phyloP scores from a whole-genome alignment of 2,888 invertebrate species.

The Sphaerophoria taeniata region DNA sequence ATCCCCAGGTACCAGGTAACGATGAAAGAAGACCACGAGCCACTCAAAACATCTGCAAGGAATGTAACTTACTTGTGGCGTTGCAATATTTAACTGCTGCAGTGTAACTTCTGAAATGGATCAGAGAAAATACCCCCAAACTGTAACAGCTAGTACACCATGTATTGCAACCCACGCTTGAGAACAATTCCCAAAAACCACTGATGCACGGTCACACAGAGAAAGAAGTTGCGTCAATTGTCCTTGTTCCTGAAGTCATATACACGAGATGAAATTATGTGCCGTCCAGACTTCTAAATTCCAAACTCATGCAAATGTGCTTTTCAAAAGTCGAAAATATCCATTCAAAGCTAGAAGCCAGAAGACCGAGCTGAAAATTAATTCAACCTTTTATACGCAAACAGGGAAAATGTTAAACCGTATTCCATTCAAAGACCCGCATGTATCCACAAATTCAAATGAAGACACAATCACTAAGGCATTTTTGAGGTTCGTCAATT shows the following conservation, averaged over 20 bases:
- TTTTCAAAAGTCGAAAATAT: slow-evolving; percentile 42
- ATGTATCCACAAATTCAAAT: too few species aligned
- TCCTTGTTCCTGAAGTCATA: slow-evolving; percentile 2
- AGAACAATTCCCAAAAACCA: slow-evolving; percentile 31
- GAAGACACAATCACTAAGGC: slow-evolving; percentile 19
- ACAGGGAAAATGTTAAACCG: slow-evolving; percentile 14
- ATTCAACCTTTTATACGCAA: slow-evolving; percentile 40
- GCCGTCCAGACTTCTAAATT: slow-evolving; percentile 41
- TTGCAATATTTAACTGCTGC: slow-evolving; percentile 49
- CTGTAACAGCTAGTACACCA: neutral
- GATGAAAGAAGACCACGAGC: slow-evolving; percentile 13
- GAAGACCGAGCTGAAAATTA: slow-evolving; percentile 3
- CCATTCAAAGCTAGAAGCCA: slow-evolving; percentile 41
- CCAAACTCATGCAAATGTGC: slow-evolving; percentile 49
- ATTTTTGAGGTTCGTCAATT: slow-evolving; percentile 53
- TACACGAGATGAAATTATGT: slow-evolving; percentile 33
- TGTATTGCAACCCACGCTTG: neutral
- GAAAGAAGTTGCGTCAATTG: slow-evolving; percentile 46
- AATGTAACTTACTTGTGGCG: slow-evolving; percentile 17
- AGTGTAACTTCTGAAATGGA: neutral
- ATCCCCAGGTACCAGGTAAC: neutral
- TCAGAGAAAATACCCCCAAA: slow-evolving; percentile 8
- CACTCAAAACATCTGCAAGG: slow-evolving; percentile 44
- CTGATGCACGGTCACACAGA: slow-evolving; percentile 44
- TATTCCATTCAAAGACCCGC: slow-evolving; percentile 36